Percentiles rank a stretch among this genome's conserved stretches.
phyloP scores from a whole-genome alignment of 2,797 vertebrate genomes.

The Atherinosoma microstoma region DNA sequence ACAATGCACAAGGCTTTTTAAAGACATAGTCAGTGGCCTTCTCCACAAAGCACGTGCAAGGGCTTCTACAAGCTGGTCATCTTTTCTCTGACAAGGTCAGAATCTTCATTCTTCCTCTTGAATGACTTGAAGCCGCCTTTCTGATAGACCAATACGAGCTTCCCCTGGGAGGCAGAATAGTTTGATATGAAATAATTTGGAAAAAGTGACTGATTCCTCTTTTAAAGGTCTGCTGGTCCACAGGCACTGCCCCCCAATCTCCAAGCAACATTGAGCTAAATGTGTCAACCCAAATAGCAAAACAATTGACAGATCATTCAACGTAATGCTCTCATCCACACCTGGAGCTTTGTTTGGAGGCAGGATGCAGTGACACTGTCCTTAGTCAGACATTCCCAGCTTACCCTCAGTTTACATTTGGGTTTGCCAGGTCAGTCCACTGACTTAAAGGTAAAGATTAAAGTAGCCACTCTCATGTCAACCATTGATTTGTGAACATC shows the following conservation, averaged over 20 bases:
- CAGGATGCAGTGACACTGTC: neutral
- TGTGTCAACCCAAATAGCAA: neutral
- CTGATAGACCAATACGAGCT: neutral
- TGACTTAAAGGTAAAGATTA: neutral
- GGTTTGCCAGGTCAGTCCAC: neutral
- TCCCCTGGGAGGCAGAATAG: neutral
- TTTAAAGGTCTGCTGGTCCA: neutral
- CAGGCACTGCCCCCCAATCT: neutral
- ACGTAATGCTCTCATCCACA: neutral
- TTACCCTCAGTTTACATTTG: neutral
- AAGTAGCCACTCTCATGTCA: neutral
- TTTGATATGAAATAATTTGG: neutral
- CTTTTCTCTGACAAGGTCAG: neutral
- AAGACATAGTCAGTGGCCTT: neutral
- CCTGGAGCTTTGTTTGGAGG: neutral
- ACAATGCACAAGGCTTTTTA: neutral
- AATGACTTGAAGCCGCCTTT: neutral
- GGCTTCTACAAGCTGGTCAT: neutral
- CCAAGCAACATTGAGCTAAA: neutral
- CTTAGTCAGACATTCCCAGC: neutral
- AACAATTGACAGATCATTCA: neutral
- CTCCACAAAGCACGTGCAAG: neutral
- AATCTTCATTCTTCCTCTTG: neutral
- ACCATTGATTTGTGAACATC: neutral
- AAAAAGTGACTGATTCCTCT: neutral